A percentile compares a stretch with the other conserved stretches of the same genome.
These are phyloP conservation scores for Salvelinus fontinalis DNA, from an alignment of 2,113 vertebrate genomes.

Conservation along the genomic window DNA sequence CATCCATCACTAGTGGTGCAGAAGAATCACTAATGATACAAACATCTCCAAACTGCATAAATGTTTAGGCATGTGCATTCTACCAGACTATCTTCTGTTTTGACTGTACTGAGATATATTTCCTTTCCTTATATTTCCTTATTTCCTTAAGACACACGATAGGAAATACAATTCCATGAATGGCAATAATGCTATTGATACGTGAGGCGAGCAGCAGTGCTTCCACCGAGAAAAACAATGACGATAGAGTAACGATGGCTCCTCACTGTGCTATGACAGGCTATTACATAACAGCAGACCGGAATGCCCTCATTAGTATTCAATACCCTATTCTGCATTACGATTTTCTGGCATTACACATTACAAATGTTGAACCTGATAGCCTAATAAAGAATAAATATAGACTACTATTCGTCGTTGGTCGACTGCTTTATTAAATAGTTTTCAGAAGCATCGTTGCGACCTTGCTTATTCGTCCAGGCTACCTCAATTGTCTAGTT, in stretches of 20 bases:
- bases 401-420: not conserved
- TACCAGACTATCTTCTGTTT: too few relatives aligned
- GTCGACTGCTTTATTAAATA: not conserved
- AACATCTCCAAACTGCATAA: not conserved
- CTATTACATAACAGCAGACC: slow-evolving; percentile 71
- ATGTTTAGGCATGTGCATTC: not conserved
- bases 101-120: too few relatives aligned
- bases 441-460: too few relatives aligned
- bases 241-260: slow-evolving; percentile 55
- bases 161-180: not conserved
- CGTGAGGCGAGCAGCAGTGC: slow-evolving; percentile 2
- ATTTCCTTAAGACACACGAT: not conserved
- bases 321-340: slow-evolving; percentile 38
- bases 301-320: slow-evolving; percentile 53
- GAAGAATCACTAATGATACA: not conserved
- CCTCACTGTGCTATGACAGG: slow-evolving; percentile 59
- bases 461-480: too few relatives aligned
- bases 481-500: not conserved
- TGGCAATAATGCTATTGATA: slow-evolving; percentile 23
- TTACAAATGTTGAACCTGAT: not conserved
- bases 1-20: not conserved
- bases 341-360: not conserved
- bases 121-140: not conserved
- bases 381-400: not conserved
- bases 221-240: slow-evolving; percentile 61